Evolutionary conservation across 2,888 invertebrate genomes (phyloP), one percentile per base, ranked within the genome.

Genomic region (Rosalia funebris): DNA sequence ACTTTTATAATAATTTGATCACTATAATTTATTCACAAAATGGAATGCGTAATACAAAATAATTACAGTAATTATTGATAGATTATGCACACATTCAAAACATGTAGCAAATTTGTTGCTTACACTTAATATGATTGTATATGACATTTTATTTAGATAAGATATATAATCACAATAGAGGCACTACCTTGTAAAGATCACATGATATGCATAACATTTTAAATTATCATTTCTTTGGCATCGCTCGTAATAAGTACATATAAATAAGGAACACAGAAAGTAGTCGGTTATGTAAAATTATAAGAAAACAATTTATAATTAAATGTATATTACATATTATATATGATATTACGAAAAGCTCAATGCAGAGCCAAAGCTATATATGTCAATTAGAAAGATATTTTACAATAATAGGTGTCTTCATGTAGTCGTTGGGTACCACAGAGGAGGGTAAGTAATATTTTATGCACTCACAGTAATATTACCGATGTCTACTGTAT

Each of bases 141-240:
- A 55, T 45, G 53, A 59, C 44, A 56, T 42, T 63, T 57, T 59
- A 46, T 54, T 58, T 50, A 42, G 54, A 54, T 37, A 41, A 34
- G 54, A 54, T 48, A 53, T 59, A 60, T 75, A 71, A 78, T 74
- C 74, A 75, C 76, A 77, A 72, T 77, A 78, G 78, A 82, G 82
- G 82, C 82, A 82, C 82, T 82, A 82, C 81, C 79, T 76, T 72
- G 68, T 71, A 76, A 34, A 80, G 78, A 81, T 82, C 80, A 82
- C 80, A 81, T 82, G 82, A 82, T 82, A 82, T 82, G 81, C 78
- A 77, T 79, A 71, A 69, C 16, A 42, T 42, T 53, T 53, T 42
- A 39, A 25, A 39, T 39, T 39, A 47, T 34, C 16, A 50, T 11
- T 39, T 50, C 14, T 39, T 50, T 50, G 50, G 39, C 39, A 39